Evolutionary conservation across 2,888 invertebrate species (phyloP).

Genomic region (Lasioglossum vierecki): DNA sequence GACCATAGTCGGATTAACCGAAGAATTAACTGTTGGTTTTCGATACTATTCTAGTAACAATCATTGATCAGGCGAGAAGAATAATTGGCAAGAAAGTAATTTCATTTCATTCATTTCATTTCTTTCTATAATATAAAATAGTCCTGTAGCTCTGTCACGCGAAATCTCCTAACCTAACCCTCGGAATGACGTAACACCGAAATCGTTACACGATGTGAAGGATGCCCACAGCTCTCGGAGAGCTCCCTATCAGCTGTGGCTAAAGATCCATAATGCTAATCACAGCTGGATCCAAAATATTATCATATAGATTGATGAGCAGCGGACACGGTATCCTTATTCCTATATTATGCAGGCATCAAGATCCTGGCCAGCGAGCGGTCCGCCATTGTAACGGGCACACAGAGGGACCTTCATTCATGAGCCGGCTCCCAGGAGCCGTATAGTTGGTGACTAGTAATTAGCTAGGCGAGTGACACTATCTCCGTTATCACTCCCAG

Average conservation of each 20-base stretch:
- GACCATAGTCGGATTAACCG: not conserved
- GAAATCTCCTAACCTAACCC: no score
- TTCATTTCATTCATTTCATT: no score
- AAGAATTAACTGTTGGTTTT: not conserved
- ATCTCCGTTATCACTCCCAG: slow-evolving; percentile 60
- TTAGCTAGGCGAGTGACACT: slow-evolving; percentile 64
- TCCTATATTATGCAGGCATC: slow-evolving; percentile 32
- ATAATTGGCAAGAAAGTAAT: not conserved
- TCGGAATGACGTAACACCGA: no score
- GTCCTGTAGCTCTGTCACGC: no score
- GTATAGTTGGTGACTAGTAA: slow-evolving; percentile 61
- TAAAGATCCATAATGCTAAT: slow-evolving; percentile 6
- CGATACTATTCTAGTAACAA: not conserved
- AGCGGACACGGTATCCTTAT: slow-evolving; percentile 17
- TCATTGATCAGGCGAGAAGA: not conserved
- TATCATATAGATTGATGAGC: not conserved
- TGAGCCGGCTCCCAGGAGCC: slow-evolving; percentile 43
- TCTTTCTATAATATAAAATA: no score
- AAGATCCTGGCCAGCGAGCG: slow-evolving; percentile 11
- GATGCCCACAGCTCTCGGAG: not conserved
- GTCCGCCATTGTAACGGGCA: not conserved
- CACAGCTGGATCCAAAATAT: not conserved
- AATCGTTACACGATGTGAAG: not conserved
- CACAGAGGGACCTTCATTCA: slow-evolving; percentile 31
- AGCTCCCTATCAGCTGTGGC: not conserved